Percentiles rank a stretch among this genome's conserved stretches.
These are phyloP conservation scores for Coptotermes formosanus DNA, from an alignment of 1,140 invertebrate species.

Conservation along the genomic window DNA sequence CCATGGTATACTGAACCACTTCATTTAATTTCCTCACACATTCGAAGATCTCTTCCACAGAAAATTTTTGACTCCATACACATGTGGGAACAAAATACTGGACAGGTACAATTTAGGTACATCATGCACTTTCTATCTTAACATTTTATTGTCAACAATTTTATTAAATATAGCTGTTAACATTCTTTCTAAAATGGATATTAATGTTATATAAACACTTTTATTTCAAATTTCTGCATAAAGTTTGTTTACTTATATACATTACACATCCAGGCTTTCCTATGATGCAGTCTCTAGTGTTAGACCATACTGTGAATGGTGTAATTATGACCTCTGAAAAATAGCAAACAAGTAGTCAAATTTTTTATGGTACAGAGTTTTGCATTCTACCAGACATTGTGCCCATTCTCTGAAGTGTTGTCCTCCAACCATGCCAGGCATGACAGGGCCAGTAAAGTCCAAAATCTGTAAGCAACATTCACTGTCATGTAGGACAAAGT, in stretches of 20 bases:
- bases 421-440: too few species aligned
- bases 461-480: too few species aligned
- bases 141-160: too few species aligned
- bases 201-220: background rate
- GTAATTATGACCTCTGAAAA: too few species aligned
- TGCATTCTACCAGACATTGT: background rate
- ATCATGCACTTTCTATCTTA: background rate
- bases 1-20: too few species aligned
- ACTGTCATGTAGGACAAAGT: too few species aligned
- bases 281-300: background rate
- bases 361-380: background rate
- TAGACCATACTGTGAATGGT: too few species aligned
- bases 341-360: too few species aligned
- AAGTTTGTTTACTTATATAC: background rate
- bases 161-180: background rate
- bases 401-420: background rate
- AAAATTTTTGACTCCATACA: background rate
- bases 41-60: background rate
- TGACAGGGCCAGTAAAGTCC: too few species aligned
- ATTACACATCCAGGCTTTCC: background rate
- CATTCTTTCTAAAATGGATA: background rate
- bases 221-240: background rate
- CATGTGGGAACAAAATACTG: background rate
- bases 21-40: too few species aligned
- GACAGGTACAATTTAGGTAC: background rate